phyloP scores from a whole-genome alignment of 2,113 vertebrate genomes.

The Zapus hudsonius region DNA sequence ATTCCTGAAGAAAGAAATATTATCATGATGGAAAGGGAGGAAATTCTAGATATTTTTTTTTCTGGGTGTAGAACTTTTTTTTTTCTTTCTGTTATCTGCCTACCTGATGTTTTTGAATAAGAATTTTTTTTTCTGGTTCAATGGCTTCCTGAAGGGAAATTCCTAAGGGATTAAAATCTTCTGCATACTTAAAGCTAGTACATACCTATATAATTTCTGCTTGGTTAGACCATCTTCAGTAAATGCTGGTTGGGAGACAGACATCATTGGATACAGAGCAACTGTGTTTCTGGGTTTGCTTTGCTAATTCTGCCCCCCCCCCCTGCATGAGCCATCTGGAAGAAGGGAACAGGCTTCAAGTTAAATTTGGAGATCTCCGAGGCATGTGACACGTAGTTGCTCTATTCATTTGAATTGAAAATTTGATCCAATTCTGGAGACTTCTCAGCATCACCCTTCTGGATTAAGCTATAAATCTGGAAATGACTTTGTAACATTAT shows the following conservation, averaged over 20 bases:
- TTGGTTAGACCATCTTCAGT: neutral
- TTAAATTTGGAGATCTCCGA: constrained; percentile 78
- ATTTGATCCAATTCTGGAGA: constrained; percentile 75
- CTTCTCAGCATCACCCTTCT: constrained; percentile 64
- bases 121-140: neutral
- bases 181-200: neutral
- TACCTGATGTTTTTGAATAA: neutral
- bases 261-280: neutral
- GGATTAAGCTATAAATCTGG: constrained; percentile 65
- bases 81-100: neutral
- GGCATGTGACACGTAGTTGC: constrained; percentile 58
- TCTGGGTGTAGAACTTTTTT: neutral
- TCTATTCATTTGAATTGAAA: constrained; percentile 80
- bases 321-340: constrained; percentile 69
- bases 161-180: neutral
- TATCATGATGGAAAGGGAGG: neutral
- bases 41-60: neutral
- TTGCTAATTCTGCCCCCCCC: constrained; percentile 60
- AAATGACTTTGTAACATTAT: constrained; percentile 66
- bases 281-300: constrained; percentile 57
- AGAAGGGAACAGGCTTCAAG: constrained; percentile 66
- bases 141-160: neutral
- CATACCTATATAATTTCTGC: constrained; percentile 39
- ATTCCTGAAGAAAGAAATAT: neutral
- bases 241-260: constrained; percentile 25